Percentiles rank a stretch among this genome's conserved stretches.
Conservation (phyloP, 2,113 vertebrate species). For the Bubalus kerabau region DNA sequence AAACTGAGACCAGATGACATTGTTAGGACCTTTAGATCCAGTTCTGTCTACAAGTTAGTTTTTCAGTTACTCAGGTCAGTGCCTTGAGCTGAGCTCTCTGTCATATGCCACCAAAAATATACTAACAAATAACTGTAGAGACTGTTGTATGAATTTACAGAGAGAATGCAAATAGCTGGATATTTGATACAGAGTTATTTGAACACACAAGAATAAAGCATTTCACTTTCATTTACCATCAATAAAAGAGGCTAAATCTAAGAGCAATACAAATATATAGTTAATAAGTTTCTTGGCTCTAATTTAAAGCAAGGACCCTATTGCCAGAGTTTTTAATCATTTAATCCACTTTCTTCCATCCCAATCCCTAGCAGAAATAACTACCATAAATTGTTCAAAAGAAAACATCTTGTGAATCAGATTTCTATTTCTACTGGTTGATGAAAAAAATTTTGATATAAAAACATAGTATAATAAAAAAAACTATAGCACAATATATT, state of each 20-base stretch:
- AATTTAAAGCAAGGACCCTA: not conserved
- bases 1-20: not conserved
- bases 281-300: not conserved
- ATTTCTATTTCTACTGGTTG: constrained; percentile 35
- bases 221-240: not conserved
- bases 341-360: not conserved
- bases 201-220: not conserved
- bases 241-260: not conserved
- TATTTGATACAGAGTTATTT: not conserved
- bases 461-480: constrained; percentile 10
- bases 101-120: not conserved
- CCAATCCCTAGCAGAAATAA: constrained; percentile 13
- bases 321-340: constrained; percentile 22
- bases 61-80: not conserved
- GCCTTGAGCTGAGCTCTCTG: not conserved
- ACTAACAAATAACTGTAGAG: not conserved
- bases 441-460: constrained; percentile 18
- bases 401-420: not conserved
- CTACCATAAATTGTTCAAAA: not conserved
- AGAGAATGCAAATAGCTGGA: not conserved
- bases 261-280: not conserved
- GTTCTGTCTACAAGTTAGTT: not conserved
- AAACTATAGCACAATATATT: constrained; percentile 8
- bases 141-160: not conserved
- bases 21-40: not conserved